Evolutionary conservation across 2,888 invertebrate species (phyloP).

Genomic region (Alloscopus bannaensis): DNA sequence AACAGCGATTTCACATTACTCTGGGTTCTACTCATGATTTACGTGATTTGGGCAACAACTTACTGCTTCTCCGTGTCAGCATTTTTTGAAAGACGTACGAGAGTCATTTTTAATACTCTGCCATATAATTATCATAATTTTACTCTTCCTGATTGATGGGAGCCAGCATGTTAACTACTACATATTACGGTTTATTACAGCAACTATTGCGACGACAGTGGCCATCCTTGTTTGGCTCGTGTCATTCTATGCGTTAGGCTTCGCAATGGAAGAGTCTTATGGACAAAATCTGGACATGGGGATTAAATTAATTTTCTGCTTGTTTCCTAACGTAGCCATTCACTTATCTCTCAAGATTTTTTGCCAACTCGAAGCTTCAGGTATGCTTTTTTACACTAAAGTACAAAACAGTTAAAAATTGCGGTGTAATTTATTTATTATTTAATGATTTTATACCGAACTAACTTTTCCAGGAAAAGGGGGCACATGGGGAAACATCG

Average conservation of each 20-base stretch:
- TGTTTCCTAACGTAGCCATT: conserved; percentile 37
- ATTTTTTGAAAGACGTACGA: conserved; percentile 76
- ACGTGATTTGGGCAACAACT: conserved; percentile 75
- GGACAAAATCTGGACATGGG: conserved; percentile 3
- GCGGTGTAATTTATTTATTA: not conserved
- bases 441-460: not conserved
- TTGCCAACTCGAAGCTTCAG: conserved; percentile 23
- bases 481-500: conserved; percentile 75
- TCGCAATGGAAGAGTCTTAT: conserved; percentile 22
- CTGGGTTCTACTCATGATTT: conserved; percentile 76
- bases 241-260: conserved; percentile 24
- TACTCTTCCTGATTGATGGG: no score
- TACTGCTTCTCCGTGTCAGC: conserved; percentile 76
- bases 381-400: not conserved
- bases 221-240: conserved; percentile 74
- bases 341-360: conserved; percentile 14
- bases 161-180: no score
- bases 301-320: conserved; percentile 6
- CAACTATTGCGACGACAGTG: conserved; percentile 72
- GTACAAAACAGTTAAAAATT: not conserved
- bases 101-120: no score
- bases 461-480: conserved; percentile 73
- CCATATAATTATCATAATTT: no score
- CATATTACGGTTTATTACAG: not conserved
- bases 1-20: conserved; percentile 67